A percentile compares a stretch with the other conserved stretches of the same genome.
These are phyloP conservation scores for Microcebus lehilahytsara DNA, from an alignment of 2,113 vertebrate species.

Conservation along the genomic window DNA sequence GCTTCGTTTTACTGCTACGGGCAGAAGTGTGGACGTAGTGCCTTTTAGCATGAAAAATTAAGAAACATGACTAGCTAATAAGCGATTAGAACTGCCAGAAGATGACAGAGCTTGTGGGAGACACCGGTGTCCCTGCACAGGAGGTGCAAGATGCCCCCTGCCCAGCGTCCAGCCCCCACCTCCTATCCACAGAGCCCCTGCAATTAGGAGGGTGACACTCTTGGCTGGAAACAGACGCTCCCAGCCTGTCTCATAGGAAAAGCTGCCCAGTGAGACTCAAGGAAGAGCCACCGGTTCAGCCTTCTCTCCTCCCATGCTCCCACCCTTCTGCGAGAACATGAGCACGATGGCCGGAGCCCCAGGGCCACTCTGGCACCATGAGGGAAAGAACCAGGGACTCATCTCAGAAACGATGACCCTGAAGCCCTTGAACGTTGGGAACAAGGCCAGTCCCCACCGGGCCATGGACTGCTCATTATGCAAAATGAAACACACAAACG, in stretches of 20 bases:
- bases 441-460: accelerated
- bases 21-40: neutral
- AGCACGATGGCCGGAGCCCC: accelerated
- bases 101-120: accelerated
- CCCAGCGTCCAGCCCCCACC: neutral
- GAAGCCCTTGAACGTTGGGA: neutral
- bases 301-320: no score
- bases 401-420: neutral
- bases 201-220: accelerated
- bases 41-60: neutral
- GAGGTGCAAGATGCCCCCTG: accelerated
- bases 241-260: neutral
- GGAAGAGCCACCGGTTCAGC: accelerated
- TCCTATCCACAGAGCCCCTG: accelerated
- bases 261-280: neutral
- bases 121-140: accelerated
- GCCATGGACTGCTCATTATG: accelerated
- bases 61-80: neutral
- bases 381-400: neutral
- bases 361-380: neutral
- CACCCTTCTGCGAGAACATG: no score
- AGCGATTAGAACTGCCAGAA: neutral
- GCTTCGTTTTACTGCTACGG: accelerated
- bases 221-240: accelerated
- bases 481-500: neutral